Evolutionary conservation across 2,888 invertebrate genomes (phyloP), one percentile per base, ranked within the genome.

Genomic region (Lithophane ornitopus): DNA sequence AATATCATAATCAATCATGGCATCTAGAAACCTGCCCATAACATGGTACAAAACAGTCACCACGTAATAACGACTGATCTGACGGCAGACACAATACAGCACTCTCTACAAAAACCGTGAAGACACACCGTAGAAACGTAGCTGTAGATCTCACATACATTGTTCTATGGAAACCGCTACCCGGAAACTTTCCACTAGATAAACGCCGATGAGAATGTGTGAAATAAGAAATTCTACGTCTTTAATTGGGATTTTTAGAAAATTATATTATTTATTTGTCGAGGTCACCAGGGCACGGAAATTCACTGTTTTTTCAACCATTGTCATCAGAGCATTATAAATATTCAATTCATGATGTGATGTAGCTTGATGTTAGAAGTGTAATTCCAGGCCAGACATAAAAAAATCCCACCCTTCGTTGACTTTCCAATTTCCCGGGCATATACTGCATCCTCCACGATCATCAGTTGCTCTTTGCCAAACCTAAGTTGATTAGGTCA

Each of bases 151-250:
- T 90, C 90, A 80, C 90, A 88, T 89, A 88, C 91, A 93, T 94
- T 94, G 93, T 93, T 90, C 71, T 66, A 82, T 92, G 93, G 88
- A 93, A 91, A 90, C 76, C 62, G 76, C 82, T 89, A 91, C 91
- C 92, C 93, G 93, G 94, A 93, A 93, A 93, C 93, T 94, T 94
- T 94, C 93, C 87, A 90, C 79, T 66, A 77, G 78, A 81, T 85
- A 85, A 80, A 80, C 76, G 71, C 82, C 83, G 78, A 87, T 87
- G 86, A 87, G 85, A 89, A 83, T 87, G 76, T 84, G 75, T 70
- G 70, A 71, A 85, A 86, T 85, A 83, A 81, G 84, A 87, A 88
- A 86, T 85, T 87, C 56, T 76, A 70, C 56, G 6, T 62, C 52
- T 83, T 65, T 76, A 81, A 82, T 85, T 84, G 58, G 34, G 34